Evolutionary conservation across 2,888 invertebrate genomes (phyloP), one percentile per base, ranked within the genome.

Genomic region (Vanessa cardui): DNA sequence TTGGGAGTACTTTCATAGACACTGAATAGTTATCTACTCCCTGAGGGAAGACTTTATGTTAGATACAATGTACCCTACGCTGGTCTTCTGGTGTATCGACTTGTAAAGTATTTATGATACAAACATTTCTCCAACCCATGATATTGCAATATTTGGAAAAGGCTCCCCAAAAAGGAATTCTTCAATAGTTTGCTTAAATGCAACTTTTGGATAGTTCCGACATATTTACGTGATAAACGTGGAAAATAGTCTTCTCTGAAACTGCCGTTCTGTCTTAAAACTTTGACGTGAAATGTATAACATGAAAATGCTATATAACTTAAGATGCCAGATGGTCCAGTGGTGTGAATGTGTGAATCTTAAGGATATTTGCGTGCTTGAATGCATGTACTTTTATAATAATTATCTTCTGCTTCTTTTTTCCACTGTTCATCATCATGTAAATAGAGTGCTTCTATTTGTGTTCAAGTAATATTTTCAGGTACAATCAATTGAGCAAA

Each of bases 71-170:
- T 56, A 18, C 33, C 39, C 56, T 56, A 39, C 33, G 56, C 18
- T 39, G 33, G 56, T 56, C 56, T 56, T 56, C 33, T 39, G 56
- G 33, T 18, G 18, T 8, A 18, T 9, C 39, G 18, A 18, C 8
- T 39, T 33, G n/a, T 56, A 56, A 39, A 56, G 18, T 56, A 26
- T 56, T 56, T 56, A 56, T 56, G 39, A 56, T 54, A n/a, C 52
- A 54, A 54, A 54, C 15, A 54, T 54, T 54, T 52, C 16, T 31
- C 52, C 21, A 16, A 31, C 52, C 31, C 52, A 54, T 31, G 52
- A 54, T n/a, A 54, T 54, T 54, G 52, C 31, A 54, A 54, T 54
- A 54, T 16, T 26, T 26, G 7, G 6, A 31, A 54, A 26, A 26
- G 26, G 31, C n/a, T 54, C 31, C n/a, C 26, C 6, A 21, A 16